Percentiles rank a stretch among this genome's conserved stretches.
phyloP scores from a whole-genome alignment of 2,797 vertebrate genomes.

The Eulemur albifrons region DNA sequence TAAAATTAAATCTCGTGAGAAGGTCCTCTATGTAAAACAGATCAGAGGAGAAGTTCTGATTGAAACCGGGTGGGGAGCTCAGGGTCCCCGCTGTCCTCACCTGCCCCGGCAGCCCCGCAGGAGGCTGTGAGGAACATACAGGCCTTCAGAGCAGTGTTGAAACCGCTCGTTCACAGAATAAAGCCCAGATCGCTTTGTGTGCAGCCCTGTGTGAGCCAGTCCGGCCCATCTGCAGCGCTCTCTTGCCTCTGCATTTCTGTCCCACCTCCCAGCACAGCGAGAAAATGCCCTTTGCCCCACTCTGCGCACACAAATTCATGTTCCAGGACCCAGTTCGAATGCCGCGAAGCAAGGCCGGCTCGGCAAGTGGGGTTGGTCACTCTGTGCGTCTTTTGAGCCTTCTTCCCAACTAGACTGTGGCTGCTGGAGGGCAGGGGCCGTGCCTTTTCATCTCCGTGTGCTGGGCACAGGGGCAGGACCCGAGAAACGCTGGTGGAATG shows the following conservation, averaged over 20 bases:
- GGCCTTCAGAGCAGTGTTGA: neutral
- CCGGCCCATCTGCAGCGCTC: fast-evolving
- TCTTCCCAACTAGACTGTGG: neutral
- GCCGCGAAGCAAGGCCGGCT: neutral
- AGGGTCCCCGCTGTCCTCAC: neutral
- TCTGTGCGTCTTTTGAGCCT: neutral
- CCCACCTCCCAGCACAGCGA: too few species aligned
- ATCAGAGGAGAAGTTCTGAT: neutral
- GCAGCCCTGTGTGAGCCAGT: neutral
- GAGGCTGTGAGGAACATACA: neutral
- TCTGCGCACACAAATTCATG: neutral
- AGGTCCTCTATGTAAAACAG: neutral
- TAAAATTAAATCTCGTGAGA: neutral
- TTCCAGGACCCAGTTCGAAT: neutral
- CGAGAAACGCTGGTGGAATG: neutral
- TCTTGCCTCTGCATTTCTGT: too few species aligned
- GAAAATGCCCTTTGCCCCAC: too few species aligned
- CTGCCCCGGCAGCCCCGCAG: neutral
- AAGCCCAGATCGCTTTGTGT: neutral
- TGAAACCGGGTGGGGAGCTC: neutral
- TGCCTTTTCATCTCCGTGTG: neutral
- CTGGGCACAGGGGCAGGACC: neutral
- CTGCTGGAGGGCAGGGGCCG: neutral
- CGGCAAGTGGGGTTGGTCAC: neutral
- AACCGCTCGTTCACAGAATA: neutral